Percentiles rank a stretch among this genome's conserved stretches.
phyloP scores from a whole-genome alignment of 1,140 invertebrate genomes.

The Drosophila chauvacae region DNA sequence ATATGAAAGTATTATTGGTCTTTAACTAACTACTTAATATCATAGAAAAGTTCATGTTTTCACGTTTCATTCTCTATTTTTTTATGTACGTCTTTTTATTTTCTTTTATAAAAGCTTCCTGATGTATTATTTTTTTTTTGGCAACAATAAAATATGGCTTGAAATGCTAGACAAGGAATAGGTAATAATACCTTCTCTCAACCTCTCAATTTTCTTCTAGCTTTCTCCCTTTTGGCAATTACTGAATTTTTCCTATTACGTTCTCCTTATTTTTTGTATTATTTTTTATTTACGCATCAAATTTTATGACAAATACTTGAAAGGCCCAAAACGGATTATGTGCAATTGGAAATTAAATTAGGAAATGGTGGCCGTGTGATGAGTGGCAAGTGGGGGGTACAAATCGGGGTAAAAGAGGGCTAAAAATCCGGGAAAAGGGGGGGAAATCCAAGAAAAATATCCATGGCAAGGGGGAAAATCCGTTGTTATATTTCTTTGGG shows the following conservation, averaged over 20 bases:
- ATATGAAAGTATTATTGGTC: background rate
- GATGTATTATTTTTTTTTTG: background rate
- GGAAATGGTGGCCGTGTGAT: conserved; percentile 29
- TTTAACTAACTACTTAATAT: no score
- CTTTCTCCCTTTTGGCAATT: conserved; percentile 43
- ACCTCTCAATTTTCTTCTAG: background rate
- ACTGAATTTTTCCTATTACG: conserved; percentile 55
- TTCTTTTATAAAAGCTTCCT: background rate
- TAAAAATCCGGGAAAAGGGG: background rate
- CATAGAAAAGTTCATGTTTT: background rate
- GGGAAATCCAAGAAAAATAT: background rate
- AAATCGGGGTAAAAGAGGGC: background rate
- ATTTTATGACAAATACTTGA: conserved; percentile 76
- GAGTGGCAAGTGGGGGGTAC: conserved; percentile 19
- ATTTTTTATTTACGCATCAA: conserved; percentile 77
- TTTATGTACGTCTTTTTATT: background rate
- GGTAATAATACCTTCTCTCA: background rate
- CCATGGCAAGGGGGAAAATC: background rate
- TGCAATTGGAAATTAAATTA: conserved; percentile 82
- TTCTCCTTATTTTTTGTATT: conserved; percentile 21
- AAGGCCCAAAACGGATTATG: conserved; percentile 72
- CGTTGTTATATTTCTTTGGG: conserved; percentile 8
- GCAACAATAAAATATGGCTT: conserved; percentile 6
- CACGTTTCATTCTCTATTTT: background rate
- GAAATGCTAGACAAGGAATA: conserved; percentile 6